A percentile compares a stretch with the other conserved stretches of the same genome.
Evolutionary conservation across 2,888 invertebrate species (phyloP).

Genomic region (Andrena dorsata): DNA sequence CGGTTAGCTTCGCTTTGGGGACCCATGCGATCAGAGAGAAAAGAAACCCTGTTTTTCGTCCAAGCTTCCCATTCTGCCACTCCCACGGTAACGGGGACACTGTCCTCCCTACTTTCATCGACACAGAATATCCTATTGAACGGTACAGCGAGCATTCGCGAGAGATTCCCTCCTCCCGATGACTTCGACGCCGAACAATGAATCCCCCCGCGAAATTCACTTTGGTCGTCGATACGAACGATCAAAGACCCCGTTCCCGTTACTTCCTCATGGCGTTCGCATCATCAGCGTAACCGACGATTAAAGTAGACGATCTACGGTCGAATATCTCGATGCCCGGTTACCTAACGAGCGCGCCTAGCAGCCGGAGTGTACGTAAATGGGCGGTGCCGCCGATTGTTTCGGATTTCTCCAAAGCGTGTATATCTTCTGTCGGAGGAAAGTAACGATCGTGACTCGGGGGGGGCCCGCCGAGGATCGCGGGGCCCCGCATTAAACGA

Average conservation of each 20-base stretch:
- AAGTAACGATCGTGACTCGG: conserved; percentile 64
- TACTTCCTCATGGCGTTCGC: conserved; percentile 29
- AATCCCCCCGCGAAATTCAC: conserved; percentile 5
- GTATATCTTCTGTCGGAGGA: conserved; percentile 43
- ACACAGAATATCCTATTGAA: no score
- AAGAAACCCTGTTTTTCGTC: no score
- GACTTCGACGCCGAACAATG: background rate
- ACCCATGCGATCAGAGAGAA: no score
- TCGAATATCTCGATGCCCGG: conserved; percentile 32
- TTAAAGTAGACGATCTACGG: conserved; percentile 31
- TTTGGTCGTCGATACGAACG: background rate
- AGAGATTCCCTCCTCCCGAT: background rate
- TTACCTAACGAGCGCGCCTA: conserved; percentile 61
- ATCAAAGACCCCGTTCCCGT: conserved; percentile 24
- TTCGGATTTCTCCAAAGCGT: conserved; percentile 68
- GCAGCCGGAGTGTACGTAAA: conserved; percentile 42
- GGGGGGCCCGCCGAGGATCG: conserved; percentile 42
- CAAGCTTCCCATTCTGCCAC: no score
- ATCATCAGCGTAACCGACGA: conserved; percentile 40
- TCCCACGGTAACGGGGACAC: no score
- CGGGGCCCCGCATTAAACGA: conserved; percentile 61
- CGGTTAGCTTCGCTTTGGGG: background rate
- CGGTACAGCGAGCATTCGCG: background rate
- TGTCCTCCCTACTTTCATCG: no score
- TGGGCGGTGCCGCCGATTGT: conserved; percentile 68